Percentiles rank a stretch among this genome's conserved stretches.
Conservation (phyloP, 2,113 vertebrate genomes). For the Nicator chloris region DNA sequence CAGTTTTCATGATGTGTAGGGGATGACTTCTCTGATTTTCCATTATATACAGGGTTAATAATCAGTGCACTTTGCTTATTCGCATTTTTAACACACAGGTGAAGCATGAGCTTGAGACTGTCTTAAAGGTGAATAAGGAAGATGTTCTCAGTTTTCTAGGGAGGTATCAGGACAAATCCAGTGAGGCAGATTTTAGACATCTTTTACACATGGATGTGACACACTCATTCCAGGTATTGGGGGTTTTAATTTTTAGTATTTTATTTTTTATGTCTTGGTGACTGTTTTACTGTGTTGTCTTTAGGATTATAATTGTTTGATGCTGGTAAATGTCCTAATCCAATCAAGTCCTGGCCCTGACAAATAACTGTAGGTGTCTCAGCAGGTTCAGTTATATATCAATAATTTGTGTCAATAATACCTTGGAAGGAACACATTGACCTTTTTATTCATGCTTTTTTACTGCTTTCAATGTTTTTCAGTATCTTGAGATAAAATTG, state of each 20-base stretch:
- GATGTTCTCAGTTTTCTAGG: conserved; percentile 72
- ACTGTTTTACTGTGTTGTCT: not conserved
- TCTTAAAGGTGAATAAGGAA: conserved; percentile 70
- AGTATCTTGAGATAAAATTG: not conserved
- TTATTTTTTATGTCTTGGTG: not conserved
- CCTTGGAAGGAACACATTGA: not conserved
- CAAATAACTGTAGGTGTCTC: not conserved
- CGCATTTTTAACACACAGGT: conserved; percentile 52
- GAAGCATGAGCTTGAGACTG: conserved; percentile 65
- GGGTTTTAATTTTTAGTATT: not conserved
- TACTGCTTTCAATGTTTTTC: not conserved
- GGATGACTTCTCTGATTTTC: not conserved
- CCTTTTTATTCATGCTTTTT: not conserved
- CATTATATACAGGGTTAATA: not conserved
- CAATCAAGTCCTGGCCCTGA: not conserved
- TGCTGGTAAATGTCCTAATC: not conserved
- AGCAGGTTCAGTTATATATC: not conserved
- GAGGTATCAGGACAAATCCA: conserved; percentile 60
- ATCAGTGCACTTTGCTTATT: not conserved
- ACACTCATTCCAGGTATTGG: conserved; percentile 77
- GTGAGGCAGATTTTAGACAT: conserved; percentile 30
- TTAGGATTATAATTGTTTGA: not conserved
- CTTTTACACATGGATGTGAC: conserved; percentile 67
- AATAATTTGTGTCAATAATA: not conserved
- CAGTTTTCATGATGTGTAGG: not conserved